Evolutionary conservation across 2,888 invertebrate species (phyloP).

Genomic region (Bembecia ichneumoniformis): DNA sequence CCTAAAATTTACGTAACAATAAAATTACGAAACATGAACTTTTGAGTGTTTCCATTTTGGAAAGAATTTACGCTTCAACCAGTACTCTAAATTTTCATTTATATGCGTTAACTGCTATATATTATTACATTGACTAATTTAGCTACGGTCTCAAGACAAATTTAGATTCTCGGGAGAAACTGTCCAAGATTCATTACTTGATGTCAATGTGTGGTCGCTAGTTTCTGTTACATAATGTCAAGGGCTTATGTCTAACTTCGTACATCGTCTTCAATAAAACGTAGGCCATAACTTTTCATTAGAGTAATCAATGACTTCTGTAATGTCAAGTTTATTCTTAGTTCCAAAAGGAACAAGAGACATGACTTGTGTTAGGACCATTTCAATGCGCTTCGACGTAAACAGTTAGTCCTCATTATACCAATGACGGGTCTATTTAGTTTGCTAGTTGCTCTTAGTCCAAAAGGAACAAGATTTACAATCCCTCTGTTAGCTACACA

Average conservation of each 20-base stretch:
- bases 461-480: conserved; percentile 4
- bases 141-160: background rate
- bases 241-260: background rate
- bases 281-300: background rate
- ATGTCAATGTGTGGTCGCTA: background rate
- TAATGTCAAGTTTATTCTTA: background rate
- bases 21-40: too few species aligned
- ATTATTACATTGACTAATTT: background rate
- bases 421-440: background rate
- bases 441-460: conserved; percentile 1
- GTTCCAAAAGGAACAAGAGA: background rate
- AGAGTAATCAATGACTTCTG: background rate
- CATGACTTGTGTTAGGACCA: background rate
- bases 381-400: conserved; percentile 1
- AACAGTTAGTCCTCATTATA: background rate
- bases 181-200: background rate
- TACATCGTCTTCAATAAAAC: background rate
- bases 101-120: background rate
- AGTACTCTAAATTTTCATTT: background rate
- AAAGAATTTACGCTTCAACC: background rate
- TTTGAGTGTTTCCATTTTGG: too few species aligned
- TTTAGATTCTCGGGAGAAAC: background rate
- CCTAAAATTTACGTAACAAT: too few species aligned
- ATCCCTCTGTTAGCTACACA: conserved; percentile 3
- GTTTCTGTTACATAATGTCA: background rate